These are phyloP conservation scores for Varecia variegata DNA, from an alignment of 2,797 vertebrate species.

Conservation along the genomic window DNA sequence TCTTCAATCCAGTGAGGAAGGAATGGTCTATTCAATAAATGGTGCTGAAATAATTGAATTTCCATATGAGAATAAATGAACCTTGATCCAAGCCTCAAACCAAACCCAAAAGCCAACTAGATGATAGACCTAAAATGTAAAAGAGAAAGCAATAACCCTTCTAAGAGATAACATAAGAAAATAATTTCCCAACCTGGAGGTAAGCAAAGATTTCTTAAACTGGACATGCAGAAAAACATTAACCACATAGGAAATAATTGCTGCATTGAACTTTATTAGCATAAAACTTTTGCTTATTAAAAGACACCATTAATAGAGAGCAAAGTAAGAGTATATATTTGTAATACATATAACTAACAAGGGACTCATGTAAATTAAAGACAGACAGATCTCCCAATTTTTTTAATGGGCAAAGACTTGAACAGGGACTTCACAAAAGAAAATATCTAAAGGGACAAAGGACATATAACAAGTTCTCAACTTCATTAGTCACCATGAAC, in stretches of 20 bases:
- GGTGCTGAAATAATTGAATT: constrained; percentile 21
- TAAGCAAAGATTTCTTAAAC: neutral
- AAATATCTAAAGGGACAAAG: neutral
- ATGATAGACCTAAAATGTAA: constrained; percentile 31
- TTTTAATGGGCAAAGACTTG: neutral
- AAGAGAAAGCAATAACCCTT: constrained; percentile 39
- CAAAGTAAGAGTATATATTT: neutral
- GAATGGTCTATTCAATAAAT: neutral
- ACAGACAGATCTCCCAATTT: neutral
- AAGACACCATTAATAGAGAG: neutral
- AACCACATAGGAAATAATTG: neutral
- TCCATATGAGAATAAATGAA: constrained; percentile 47
- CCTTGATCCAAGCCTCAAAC: constrained; percentile 51
- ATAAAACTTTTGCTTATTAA: neutral
- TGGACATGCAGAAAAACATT: neutral
- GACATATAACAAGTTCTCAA: neutral
- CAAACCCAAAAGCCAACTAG: constrained; percentile 49
- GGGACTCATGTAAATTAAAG: neutral
- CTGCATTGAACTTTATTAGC: neutral
- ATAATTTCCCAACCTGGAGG: neutral
- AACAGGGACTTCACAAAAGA: neutral
- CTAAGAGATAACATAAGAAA: constrained; percentile 20
- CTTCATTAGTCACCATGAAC: neutral
- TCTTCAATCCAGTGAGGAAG: neutral
- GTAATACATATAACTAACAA: neutral